Evolutionary conservation across 2,113 vertebrate genomes (phyloP), one percentile per base, ranked within the genome.

Genomic region (Megalops atlanticus): DNA sequence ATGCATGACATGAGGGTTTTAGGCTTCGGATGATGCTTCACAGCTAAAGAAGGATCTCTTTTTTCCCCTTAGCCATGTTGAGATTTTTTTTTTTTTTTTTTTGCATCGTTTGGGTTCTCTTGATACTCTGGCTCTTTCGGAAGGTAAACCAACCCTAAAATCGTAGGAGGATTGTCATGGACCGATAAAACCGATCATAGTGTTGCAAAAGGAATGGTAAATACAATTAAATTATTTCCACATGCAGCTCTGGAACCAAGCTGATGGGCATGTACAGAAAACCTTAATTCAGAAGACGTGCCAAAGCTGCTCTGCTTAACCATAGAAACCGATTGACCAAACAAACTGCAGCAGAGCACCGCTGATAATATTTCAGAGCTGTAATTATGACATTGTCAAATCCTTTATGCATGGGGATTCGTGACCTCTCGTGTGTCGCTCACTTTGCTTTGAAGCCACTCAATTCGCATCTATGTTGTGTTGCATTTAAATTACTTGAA

Each of bases 1-100:
- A 96, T 94, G 89, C 86, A 95, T 93, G 90, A 90, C 85, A 85
- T 83, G 83, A 94, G 91, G 78, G 90, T 89, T 89, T 12, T 80
- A 89, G 21, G 88, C 90, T 92, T 86, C 88, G 85, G 91, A 87
- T 85, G 72, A 79, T 85, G 77, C 85, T 91, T 74, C 82, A 80
- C 80, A 73, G 86, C 85, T 86, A 78, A 85, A 84, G 84, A 86
- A 85, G 83, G 85, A 77, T 81, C n/a, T 40, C 45, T 72, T 72
- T 2, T 38, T 40, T 64, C 49, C 27, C 38, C 10, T 15, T 7
- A 54, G 12, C n/a, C 38, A 4, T 41, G n/a, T 64, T 77, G 24
- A 36, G 21, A 1, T 31, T 43, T 1, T 36, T 43, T 38, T 71
- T 64, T 64, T 58, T 64, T 71, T 18, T 18, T 38, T 38, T 18